Evolutionary conservation across 2,113 vertebrate genomes (phyloP).

Genomic region (Cyrtonyx montezumae): DNA sequence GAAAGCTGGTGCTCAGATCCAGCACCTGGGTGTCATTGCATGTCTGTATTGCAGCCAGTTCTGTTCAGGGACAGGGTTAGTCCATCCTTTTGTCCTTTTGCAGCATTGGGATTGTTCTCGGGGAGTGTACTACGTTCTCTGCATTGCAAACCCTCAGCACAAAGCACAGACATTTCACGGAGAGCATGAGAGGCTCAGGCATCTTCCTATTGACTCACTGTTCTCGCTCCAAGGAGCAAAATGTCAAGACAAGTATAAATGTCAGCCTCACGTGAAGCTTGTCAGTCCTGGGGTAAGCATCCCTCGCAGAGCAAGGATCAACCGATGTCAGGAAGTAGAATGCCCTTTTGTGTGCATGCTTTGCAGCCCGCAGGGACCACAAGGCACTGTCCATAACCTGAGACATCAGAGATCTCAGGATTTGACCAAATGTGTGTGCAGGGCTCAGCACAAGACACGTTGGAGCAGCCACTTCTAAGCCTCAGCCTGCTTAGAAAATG

Average conservation of each 20-base stretch:
- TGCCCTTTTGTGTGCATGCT: background rate
- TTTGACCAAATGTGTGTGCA: accelerated
- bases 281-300: background rate
- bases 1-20: background rate
- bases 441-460: accelerated
- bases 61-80: background rate
- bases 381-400: background rate
- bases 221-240: background rate
- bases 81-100: background rate
- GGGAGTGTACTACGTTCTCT: accelerated
- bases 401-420: background rate
- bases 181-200: background rate
- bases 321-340: accelerated
- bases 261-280: background rate
- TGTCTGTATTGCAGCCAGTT: background rate
- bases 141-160: accelerated
- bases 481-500: background rate
- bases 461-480: background rate
- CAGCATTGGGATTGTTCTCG: accelerated
- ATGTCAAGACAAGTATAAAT: conserved; percentile 10
- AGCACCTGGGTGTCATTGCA: background rate
- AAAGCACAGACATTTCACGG: background rate
- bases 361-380: background rate
- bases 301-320: background rate
- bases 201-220: background rate